phyloP scores from a whole-genome alignment of 2,888 invertebrate genomes.

The Gnatocerus cornutus region DNA sequence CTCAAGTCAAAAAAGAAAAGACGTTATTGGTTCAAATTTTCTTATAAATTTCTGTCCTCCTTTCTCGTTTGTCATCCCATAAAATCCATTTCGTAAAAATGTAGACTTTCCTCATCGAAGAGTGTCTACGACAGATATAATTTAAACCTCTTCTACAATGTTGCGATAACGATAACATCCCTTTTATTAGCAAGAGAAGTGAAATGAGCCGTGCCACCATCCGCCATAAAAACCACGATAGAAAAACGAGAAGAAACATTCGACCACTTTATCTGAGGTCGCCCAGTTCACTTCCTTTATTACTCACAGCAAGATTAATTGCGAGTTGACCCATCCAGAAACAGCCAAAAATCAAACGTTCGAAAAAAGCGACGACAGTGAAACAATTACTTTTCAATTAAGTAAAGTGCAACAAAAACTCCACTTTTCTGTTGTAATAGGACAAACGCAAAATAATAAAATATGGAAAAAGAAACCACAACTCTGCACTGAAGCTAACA shows the following conservation, averaged over 20 bases:
- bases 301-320: slow-evolving; percentile 23
- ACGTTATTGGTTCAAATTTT: no score
- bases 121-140: slow-evolving; percentile 17
- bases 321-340: slow-evolving; percentile 18
- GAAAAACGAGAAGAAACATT: slow-evolving; percentile 28
- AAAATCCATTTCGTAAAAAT: not conserved
- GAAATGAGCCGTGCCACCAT: slow-evolving; percentile 27
- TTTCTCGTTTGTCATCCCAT: slow-evolving; percentile 5
- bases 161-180: slow-evolving; percentile 24
- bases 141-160: slow-evolving; percentile 21
- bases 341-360: not conserved
- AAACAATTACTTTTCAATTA: not conserved
- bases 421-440: not conserved
- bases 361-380: not conserved
- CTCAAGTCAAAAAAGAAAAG: no score
- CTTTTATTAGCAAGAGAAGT: slow-evolving; percentile 35
- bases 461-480: no score
- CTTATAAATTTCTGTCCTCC: no score
- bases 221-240: slow-evolving; percentile 24
- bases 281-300: slow-evolving; percentile 26
- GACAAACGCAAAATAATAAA: not conserved
- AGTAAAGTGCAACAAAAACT: no score
- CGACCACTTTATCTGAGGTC: slow-evolving; percentile 30
- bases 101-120: not conserved
- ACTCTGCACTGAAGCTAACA: no score